Base-by-base conservation (phyloP, 1,140 invertebrate genomes). In the Teleopsis dalmanni region DNA sequence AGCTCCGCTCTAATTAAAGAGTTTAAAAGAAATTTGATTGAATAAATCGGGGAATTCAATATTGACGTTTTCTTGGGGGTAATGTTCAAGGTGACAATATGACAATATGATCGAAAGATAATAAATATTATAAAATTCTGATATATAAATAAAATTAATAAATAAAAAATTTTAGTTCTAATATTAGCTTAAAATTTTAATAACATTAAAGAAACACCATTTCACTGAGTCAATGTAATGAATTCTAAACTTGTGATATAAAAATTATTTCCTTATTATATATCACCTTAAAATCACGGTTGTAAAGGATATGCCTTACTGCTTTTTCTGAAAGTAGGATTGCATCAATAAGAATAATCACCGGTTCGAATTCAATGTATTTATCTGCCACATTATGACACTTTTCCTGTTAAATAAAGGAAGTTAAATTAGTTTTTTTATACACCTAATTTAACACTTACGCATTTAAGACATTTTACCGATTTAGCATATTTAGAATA, bases 331-430 rank as follows among this genome's bases (percentile, higher is more conserved):
- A 85, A 38, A 92, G 74, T 8, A 94, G 62, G 9, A 93, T 75
- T 5, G 89, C 71, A 72, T 92, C 88, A 52, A 93, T 82, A 50
- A 90, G 78, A 0, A 92, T 82, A 53, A 91, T 84, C 5, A 89
- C 81, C 19, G 81, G 76, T 62, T 93, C 91, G 72, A 87, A 91
- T 71, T 94, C 90, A 47, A 92, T 82, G 56, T 93, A 94, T 64
- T 91, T 91, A 59, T 93, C 91, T 13, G 87, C 85, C 19, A 84
- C 65, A 49, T 78, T 70, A 11, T 80, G 78, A 59, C 90, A 93
- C 45, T 76, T 73, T 19, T 76, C 75, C 88, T 90, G 63, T 62
- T 81, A 78, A 48, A 60, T 7, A 40, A 29, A 46, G 33, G 4
- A 18, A 18, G 38, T 33, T 3, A n/a, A 7, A 10, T 46, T 44